These are phyloP conservation scores for Oplegnathus fasciatus DNA, from an alignment of 2,113 vertebrate species.

Conservation along the genomic window DNA sequence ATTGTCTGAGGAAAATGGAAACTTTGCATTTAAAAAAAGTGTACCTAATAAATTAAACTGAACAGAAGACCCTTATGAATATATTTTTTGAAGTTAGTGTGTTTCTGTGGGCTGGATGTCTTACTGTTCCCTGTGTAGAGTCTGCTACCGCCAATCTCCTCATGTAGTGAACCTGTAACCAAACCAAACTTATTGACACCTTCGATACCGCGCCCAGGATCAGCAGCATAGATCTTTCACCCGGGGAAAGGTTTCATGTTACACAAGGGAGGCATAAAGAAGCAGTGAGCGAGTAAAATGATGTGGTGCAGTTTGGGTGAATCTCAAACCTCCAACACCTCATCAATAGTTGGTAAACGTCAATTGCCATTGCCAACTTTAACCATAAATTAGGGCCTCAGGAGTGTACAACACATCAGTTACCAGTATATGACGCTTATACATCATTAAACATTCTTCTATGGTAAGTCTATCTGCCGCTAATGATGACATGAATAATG, in stretches of 20 bases:
- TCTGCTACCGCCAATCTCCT: neutral
- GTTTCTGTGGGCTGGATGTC: too few species aligned
- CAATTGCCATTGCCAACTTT: neutral
- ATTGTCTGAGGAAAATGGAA: too few species aligned
- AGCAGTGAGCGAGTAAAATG: neutral
- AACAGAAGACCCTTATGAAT: too few species aligned
- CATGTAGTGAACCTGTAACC: too few species aligned
- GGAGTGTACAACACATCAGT: neutral
- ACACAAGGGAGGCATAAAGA: neutral
- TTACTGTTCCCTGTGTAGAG: neutral
- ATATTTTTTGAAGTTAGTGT: too few species aligned
- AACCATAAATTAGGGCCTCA: neutral
- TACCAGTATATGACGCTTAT: neutral
- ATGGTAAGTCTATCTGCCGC: neutral
- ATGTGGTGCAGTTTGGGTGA: neutral
- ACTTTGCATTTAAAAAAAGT: too few species aligned
- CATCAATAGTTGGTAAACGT: neutral
- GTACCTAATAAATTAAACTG: too few species aligned
- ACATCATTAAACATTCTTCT: neutral
- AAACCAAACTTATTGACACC: too few species aligned
- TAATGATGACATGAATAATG: slow-evolving; percentile 8
- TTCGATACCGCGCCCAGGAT: too few species aligned
- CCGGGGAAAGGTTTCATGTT: neutral
- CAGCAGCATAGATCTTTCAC: too few species aligned
- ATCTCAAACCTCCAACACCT: neutral